phyloP scores from a whole-genome alignment of 2,888 invertebrate species.

The Anaspis maculata region DNA sequence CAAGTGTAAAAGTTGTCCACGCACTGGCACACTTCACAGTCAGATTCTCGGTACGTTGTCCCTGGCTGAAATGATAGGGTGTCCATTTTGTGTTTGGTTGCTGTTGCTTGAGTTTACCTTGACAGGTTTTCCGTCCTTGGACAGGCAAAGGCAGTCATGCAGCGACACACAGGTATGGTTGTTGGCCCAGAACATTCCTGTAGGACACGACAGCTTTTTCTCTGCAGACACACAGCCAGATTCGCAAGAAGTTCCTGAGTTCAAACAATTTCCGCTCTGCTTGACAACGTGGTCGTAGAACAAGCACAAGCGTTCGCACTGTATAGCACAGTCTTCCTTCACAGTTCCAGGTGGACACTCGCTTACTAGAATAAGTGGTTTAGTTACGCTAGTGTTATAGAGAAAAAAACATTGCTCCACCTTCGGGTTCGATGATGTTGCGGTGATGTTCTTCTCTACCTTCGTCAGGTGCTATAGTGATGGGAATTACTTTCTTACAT shows the following conservation, averaged over 20 bases:
- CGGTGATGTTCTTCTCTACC: neutral
- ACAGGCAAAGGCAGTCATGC: constrained; percentile 69
- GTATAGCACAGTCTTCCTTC: constrained; percentile 62
- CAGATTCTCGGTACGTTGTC: constrained; percentile 49
- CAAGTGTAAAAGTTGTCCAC: constrained; percentile 68
- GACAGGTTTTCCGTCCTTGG: constrained; percentile 54
- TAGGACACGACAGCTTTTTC: constrained; percentile 44
- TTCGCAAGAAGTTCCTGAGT: constrained; percentile 41
- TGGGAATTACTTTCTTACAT: constrained; percentile 38
- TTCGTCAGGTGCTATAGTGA: neutral
- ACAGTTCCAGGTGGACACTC: constrained; percentile 43
- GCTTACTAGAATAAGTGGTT: too few species aligned
- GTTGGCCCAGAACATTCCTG: constrained; percentile 62
- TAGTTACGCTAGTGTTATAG: too few species aligned
- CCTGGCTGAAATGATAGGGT: too few species aligned
- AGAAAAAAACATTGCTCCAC: too few species aligned
- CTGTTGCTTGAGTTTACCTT: too few species aligned
- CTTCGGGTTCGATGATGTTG: constrained; percentile 4
- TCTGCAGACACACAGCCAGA: constrained; percentile 31
- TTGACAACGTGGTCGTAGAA: constrained; percentile 48
- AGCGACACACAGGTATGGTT: constrained; percentile 60
- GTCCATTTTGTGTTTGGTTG: too few species aligned
- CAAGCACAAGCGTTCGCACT: constrained; percentile 64
- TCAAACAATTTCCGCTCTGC: constrained; percentile 41
- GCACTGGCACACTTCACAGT: constrained; percentile 72